Conservation (phyloP, 2,113 vertebrate species). For the Pseudorectes ferrugineus region DNA sequence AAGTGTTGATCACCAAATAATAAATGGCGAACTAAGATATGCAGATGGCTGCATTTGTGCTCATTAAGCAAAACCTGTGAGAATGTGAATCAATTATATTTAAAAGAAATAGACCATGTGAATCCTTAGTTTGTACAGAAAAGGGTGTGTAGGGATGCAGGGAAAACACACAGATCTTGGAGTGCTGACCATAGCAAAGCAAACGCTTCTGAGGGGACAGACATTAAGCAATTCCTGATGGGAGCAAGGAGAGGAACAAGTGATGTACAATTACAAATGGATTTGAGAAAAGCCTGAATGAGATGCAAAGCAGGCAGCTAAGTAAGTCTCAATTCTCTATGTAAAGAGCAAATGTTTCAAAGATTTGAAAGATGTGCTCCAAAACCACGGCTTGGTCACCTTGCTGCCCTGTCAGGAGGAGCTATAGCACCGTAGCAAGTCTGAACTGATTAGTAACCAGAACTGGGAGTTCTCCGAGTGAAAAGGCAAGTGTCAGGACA, state of each 20-base stretch:
- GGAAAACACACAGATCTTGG: background rate
- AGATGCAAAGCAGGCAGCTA: background rate
- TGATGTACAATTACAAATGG: background rate
- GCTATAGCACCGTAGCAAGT: background rate
- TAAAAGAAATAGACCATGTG: background rate
- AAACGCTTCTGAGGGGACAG: background rate
- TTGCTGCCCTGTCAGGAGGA: background rate
- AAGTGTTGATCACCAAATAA: background rate
- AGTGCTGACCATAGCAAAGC: background rate
- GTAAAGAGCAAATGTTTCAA: background rate
- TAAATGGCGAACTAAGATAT: background rate
- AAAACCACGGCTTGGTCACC: fast-evolving
- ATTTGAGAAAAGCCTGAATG: background rate
- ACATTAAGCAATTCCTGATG: background rate
- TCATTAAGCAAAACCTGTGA: background rate
- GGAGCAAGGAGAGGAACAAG: background rate
- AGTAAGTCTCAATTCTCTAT: background rate
- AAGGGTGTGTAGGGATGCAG: background rate
- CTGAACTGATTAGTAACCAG: background rate
- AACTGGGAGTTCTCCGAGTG: background rate
- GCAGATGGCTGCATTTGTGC: background rate
- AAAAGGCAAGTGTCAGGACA: background rate
- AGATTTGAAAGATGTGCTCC: background rate
- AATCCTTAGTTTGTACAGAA: background rate
- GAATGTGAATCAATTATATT: background rate